Percentiles rank a stretch among this genome's conserved stretches.
Evolutionary conservation across 2,113 vertebrate genomes (phyloP).

Genomic region (Takifugu flavidus): DNA sequence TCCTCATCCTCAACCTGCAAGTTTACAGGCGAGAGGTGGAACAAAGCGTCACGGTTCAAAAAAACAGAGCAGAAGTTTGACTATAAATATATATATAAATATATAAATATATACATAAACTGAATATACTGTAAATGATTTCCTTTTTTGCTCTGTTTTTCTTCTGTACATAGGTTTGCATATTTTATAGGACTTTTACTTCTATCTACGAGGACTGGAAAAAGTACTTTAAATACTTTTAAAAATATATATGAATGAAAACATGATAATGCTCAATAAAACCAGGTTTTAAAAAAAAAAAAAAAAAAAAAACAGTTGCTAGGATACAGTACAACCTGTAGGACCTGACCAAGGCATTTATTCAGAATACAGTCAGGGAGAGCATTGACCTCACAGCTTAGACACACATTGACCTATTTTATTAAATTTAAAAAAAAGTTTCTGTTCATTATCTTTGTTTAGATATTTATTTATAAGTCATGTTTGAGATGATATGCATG

Average conservation of each 20-base stretch:
- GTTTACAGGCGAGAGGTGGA: conserved; percentile 84
- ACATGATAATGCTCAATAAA: conserved; percentile 70
- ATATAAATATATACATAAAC: conserved; percentile 81
- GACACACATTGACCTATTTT: conserved; percentile 73
- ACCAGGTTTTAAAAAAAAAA: conserved; percentile 42
- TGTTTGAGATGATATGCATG: conserved; percentile 70
- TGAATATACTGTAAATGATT: conserved; percentile 83
- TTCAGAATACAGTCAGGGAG: conserved; percentile 94
- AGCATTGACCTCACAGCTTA: conserved; percentile 81
- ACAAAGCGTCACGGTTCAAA: conserved; percentile 76
- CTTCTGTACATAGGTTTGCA: conserved; percentile 99
- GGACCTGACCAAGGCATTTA: conserved; percentile 93
- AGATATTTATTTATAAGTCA: conserved; percentile 70
- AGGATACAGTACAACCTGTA: conserved; percentile 68
- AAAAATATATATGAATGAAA: conserved; percentile 71
- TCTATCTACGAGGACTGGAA: conserved; percentile 91
- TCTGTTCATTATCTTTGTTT: conserved; percentile 65
- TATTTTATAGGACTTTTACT: conserved; percentile 99
- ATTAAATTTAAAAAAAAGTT: conserved; percentile 44
- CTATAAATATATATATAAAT: conserved; percentile 75
- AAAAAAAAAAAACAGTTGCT: conserved; percentile 56
- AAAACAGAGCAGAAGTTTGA: conserved; percentile 95
- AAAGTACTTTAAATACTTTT: conserved; percentile 75
- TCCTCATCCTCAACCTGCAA: conserved; percentile 86
- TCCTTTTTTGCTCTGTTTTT: conserved; percentile 89